Evolutionary conservation across 2,797 vertebrate genomes (phyloP).

Genomic region (Hylomyscus alleni): DNA sequence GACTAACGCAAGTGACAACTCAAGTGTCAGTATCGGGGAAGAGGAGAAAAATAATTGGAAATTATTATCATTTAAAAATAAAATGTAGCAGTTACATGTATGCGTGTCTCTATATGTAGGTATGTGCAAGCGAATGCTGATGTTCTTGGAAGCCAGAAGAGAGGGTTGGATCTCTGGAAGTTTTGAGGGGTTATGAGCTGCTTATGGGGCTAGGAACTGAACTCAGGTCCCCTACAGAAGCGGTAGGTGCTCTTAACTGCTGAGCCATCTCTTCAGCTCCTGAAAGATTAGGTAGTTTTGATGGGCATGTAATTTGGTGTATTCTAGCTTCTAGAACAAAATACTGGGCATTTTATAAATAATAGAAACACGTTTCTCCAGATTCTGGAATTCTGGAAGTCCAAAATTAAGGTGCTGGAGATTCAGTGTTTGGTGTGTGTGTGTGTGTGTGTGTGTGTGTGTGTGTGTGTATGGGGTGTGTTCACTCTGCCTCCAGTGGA

Average conservation of each 20-base stretch:
- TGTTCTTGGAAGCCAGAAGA: too few relatives aligned
- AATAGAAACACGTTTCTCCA: neutral
- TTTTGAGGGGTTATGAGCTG: too few relatives aligned
- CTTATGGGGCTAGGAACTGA: too few relatives aligned
- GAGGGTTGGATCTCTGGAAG: too few relatives aligned
- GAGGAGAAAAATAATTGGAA: too few relatives aligned
- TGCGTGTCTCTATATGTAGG: too few relatives aligned
- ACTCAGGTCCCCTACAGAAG: neutral
- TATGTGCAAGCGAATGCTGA: too few relatives aligned
- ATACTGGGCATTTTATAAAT: neutral
- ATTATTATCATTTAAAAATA: too few relatives aligned
- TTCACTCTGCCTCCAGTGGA: neutral
- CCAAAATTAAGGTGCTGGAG: neutral
- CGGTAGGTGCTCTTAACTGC: neutral
- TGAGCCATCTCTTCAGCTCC: neutral
- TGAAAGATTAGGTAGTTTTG: neutral
- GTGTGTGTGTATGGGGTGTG: neutral
- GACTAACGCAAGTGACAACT: too few relatives aligned
- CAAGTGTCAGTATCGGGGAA: too few relatives aligned
- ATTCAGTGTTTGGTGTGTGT: neutral
- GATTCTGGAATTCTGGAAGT: neutral
- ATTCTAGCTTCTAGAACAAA: neutral
- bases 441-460: neutral
- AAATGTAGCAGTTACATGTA: too few relatives aligned
- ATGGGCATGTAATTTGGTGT: neutral